phyloP scores from a whole-genome alignment of 1,140 invertebrate genomes.

The Chionoecetes opilio region DNA sequence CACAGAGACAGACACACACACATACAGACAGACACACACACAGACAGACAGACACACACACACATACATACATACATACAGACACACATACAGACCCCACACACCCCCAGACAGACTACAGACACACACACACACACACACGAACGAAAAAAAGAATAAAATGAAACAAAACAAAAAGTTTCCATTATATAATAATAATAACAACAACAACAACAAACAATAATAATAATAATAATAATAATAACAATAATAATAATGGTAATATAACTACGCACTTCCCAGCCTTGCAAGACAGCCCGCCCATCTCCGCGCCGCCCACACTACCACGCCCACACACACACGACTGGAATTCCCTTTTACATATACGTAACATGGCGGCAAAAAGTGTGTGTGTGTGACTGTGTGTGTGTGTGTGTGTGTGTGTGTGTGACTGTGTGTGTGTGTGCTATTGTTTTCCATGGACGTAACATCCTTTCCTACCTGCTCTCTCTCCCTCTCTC shows the following conservation, averaged over 20 bases:
- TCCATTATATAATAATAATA: neutral
- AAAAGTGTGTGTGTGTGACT: neutral
- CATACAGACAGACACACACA: no score
- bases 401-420: constrained; percentile 48
- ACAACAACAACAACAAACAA: neutral
- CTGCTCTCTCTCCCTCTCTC: neutral
- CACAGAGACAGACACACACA: no score
- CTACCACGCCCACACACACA: no score
- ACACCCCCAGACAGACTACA: no score
- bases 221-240: constrained; percentile 48
- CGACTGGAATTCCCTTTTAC: no score
- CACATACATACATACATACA: no score
- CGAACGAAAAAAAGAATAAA: no score
- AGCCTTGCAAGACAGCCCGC: neutral
- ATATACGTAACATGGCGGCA: no score
- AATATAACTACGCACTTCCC: constrained; percentile 1
- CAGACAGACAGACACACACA: no score
- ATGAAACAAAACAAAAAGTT: constrained; percentile 32
- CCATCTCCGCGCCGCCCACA: no score
- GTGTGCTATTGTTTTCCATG: neutral
- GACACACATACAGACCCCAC: no score
- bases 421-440: constrained; percentile 42
- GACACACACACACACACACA: no score
- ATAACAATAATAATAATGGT: neutral
- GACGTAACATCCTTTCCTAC: neutral